Base-by-base conservation (phyloP, 2,888 invertebrate genomes). In the Trichopoda pennipes region DNA sequence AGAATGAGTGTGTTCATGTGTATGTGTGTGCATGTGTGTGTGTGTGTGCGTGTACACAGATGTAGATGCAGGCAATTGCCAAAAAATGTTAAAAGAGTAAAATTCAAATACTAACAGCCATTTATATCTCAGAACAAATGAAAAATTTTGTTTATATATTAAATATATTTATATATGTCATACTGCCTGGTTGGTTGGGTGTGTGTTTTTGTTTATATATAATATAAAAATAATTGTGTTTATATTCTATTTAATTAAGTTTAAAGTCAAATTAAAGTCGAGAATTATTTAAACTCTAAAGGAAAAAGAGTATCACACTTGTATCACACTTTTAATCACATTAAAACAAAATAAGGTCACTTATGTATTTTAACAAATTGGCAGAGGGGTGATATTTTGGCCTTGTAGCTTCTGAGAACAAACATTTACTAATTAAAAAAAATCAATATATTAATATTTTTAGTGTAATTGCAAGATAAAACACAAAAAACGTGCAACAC, bases 71-170 rank as follows among this genome's bases (percentile, higher is more conserved):
- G 58, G 64, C 64, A 66, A 66, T 66, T 74, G 73, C 79, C 73
- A 80, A 80, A 74, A 76, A 72, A 44, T 69, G 19, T 23, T 49
- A 12, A 60, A 66, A 58, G 38, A 70, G 44, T 28, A 69, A 60
- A 76, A 61, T 23, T 47, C 44, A 76, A 76, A 61, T 42, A 49
- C 32, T 58, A 28, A 35, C 47, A 10, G 21, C 19, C 32, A 58
- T 32, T 69, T 44, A 49, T 10, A 60, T 49, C 7, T 8, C 3
- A 28, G 28, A 28, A 42, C 14, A 78, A 63, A 64, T 61, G 51
- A 73, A 73, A 47, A 73, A n/a, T n/a, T 55, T 35, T 60, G 49
- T 66, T 53, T 60, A 19, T 61, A 42, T 16, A 44, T 6, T 44
- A 16, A 14, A 12, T 28, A 28, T 1, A 28, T 28, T 28, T 28